Conservation (phyloP, 1,140 invertebrate species). For the Brachionus asplanchnoidis region DNA sequence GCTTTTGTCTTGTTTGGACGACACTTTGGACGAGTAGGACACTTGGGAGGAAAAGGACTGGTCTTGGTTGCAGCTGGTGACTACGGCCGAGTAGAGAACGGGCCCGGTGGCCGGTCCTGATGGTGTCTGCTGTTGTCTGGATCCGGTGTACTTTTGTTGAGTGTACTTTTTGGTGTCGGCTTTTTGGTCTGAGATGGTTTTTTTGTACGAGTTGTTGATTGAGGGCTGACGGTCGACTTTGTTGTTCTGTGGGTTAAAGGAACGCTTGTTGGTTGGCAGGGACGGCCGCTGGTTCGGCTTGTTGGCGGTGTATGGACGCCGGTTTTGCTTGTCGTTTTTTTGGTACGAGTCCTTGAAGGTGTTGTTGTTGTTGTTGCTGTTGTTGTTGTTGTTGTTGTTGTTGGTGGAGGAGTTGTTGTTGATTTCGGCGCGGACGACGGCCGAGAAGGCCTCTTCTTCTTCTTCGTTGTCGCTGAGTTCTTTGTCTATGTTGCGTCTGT, state of each 20-base stretch:
- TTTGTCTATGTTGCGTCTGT: slow-evolving; percentile 35
- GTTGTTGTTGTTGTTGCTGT: background rate
- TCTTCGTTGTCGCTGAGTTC: slow-evolving; percentile 22
- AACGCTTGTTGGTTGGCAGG: background rate
- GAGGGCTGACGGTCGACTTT: background rate
- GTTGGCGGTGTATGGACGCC: background rate
- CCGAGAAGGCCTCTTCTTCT: slow-evolving; percentile 39
- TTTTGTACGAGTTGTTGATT: background rate
- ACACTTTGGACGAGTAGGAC: slow-evolving; percentile 12
- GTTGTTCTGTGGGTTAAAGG: background rate
- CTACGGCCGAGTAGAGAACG: background rate
- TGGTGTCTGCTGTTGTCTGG: background rate
- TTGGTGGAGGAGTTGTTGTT: background rate
- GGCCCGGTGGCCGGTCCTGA: background rate
- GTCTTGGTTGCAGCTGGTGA: background rate
- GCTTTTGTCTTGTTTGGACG: background rate
- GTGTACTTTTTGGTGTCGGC: background rate
- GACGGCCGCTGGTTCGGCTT: background rate
- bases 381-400: slow-evolving; percentile 9
- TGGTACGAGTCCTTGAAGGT: background rate
- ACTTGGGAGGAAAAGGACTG: background rate
- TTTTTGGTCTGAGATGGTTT: background rate
- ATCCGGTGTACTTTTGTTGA: background rate
- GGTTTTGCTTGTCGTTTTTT: background rate
- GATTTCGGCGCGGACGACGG: background rate